phyloP scores from a whole-genome alignment of 2,797 vertebrate genomes.

The Scyliorhinus canicula region DNA sequence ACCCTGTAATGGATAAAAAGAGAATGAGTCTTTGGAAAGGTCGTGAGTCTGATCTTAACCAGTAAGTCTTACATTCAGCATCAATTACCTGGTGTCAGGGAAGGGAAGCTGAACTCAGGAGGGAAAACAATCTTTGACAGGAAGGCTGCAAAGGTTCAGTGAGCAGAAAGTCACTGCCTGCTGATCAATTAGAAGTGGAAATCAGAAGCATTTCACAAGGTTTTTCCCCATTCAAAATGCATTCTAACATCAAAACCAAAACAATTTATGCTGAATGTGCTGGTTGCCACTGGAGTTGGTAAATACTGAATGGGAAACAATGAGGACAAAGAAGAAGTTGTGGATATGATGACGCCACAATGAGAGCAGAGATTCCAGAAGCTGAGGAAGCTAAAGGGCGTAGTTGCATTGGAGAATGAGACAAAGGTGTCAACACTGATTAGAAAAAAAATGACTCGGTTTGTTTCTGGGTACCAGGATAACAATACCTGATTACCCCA shows the following conservation, averaged over 20 bases:
- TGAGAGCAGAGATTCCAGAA: neutral
- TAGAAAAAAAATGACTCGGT: neutral
- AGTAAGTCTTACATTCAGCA: neutral
- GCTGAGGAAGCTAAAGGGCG: neutral
- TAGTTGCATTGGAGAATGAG: neutral
- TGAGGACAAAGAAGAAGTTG: neutral
- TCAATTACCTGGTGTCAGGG: neutral
- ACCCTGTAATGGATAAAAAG: neutral
- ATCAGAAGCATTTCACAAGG: neutral
- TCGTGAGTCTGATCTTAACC: neutral
- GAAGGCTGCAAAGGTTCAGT: neutral
- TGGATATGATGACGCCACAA: neutral
- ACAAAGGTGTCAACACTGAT: neutral
- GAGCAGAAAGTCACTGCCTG: neutral
- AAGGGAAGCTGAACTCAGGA: neutral
- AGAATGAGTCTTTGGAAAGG: neutral
- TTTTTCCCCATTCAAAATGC: neutral
- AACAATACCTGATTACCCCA: neutral
- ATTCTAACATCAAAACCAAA: neutral
- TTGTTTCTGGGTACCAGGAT: neutral
- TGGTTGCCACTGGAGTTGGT: neutral
- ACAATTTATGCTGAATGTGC: neutral
- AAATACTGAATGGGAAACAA: neutral
- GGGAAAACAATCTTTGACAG: neutral
- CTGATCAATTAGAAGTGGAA: neutral